These are phyloP conservation scores for Sesamia nonagrioides DNA, from an alignment of 1,140 invertebrate species.

Conservation along the genomic window DNA sequence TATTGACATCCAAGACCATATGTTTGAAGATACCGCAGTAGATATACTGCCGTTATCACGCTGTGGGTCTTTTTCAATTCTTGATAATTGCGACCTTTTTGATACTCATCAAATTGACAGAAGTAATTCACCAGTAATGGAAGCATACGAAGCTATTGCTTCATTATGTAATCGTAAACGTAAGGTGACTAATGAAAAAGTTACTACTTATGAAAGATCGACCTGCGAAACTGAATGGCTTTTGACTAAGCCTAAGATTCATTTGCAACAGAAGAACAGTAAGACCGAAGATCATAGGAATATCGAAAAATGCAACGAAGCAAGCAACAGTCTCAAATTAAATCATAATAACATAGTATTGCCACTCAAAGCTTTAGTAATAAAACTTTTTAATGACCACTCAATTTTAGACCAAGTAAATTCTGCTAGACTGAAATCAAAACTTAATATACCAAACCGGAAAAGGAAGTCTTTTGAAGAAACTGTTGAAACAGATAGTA, in stretches of 20 bases:
- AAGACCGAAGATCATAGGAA: background rate
- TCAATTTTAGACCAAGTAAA: background rate
- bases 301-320: background rate
- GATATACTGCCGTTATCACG: slow-evolving; percentile 48
- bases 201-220: background rate
- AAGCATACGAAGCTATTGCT: slow-evolving; percentile 58
- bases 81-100: slow-evolving; percentile 59
- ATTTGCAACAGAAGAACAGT: slow-evolving; percentile 2
- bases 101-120: slow-evolving; percentile 32
- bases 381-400: slow-evolving; percentile 49
- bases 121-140: slow-evolving; percentile 59
- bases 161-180: slow-evolving; percentile 10
- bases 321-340: background rate
- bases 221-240: slow-evolving; percentile 58
- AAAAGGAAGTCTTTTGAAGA: slow-evolving; percentile 38
- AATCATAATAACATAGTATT: background rate
- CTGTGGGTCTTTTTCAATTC: slow-evolving; percentile 67
- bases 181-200: slow-evolving; percentile 1
- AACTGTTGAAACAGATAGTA: background rate
- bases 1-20: slow-evolving; percentile 32
- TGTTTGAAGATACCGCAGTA: background rate
- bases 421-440: slow-evolving; percentile 27
- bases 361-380: slow-evolving; percentile 6
- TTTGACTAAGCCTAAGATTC: slow-evolving; percentile 59
- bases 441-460: background rate